Conservation (phyloP, 2,113 vertebrate species). For the Mionectes macconnelli region DNA sequence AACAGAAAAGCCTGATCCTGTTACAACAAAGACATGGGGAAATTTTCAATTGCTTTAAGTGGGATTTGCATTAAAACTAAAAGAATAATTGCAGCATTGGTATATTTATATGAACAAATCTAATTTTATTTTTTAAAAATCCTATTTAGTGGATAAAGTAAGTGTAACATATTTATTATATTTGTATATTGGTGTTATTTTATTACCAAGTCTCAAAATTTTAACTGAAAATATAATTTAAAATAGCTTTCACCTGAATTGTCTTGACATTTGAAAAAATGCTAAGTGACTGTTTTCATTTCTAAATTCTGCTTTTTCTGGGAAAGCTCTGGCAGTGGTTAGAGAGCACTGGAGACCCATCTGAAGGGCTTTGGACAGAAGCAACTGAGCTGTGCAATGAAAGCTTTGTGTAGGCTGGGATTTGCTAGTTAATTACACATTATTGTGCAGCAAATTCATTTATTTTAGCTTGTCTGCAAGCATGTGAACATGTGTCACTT, state of each 20-base stretch:
- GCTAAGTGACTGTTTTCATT: background rate
- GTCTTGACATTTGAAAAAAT: background rate
- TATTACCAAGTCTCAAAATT: background rate
- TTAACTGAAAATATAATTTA: background rate
- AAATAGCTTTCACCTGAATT: background rate
- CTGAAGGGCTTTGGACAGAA: background rate
- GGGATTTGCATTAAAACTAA: background rate
- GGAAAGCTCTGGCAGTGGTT: background rate
- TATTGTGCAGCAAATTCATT: constrained; percentile 16
- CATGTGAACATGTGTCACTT: constrained; percentile 11
- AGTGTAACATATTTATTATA: background rate
- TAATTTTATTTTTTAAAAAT: background rate
- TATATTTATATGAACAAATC: background rate
- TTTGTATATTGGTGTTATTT: background rate
- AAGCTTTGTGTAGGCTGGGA: background rate
- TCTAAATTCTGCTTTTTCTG: background rate
- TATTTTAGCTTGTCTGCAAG: background rate
- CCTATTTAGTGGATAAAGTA: background rate
- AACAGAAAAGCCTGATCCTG: background rate
- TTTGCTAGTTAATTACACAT: background rate
- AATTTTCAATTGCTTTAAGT: background rate
- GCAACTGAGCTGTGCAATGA: background rate
- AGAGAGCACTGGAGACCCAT: background rate
- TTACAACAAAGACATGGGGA: background rate
- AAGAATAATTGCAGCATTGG: background rate